Percentiles rank a stretch among this genome's conserved stretches.
phyloP scores from a whole-genome alignment of 2,113 vertebrate genomes.

The Varanus salvator region DNA sequence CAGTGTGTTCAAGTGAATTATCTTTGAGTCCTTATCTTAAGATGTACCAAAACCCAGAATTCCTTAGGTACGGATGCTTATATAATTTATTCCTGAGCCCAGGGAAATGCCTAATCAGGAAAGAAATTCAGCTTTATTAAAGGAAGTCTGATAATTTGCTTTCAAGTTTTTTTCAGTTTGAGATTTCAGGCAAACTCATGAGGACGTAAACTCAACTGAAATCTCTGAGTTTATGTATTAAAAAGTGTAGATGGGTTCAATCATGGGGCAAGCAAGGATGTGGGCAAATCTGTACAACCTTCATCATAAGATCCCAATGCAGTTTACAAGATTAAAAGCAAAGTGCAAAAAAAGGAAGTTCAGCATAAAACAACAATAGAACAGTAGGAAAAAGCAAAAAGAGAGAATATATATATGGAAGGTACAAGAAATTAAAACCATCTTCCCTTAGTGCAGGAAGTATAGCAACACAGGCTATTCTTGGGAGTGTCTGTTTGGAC shows the following conservation, averaged over 20 bases:
- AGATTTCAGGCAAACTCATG: not conserved
- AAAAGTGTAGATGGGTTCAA: not conserved
- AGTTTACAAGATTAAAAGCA: not conserved
- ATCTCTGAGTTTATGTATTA: not conserved
- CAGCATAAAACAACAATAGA: not conserved
- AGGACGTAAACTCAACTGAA: not conserved
- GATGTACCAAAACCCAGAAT: not conserved
- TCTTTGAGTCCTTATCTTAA: not conserved
- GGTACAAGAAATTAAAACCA: not conserved
- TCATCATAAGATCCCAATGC: not conserved
- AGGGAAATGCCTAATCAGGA: not conserved
- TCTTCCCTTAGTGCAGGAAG: not conserved
- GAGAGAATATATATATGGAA: not conserved
- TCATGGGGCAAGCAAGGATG: not conserved
- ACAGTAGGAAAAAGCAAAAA: not conserved
- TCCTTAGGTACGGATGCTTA: not conserved
- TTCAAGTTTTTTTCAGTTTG: not conserved
- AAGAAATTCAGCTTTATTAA: not conserved
- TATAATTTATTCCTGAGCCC: not conserved
- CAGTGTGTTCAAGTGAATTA: not conserved
- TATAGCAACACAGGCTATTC: not conserved
- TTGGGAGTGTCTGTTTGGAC: not conserved
- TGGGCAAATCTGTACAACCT: not conserved
- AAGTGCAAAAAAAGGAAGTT: not conserved
- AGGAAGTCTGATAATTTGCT: not conserved